Percentiles rank a stretch among this genome's conserved stretches.
Evolutionary conservation across 2,888 invertebrate species (phyloP).

Genomic region (Nezara viridula): DNA sequence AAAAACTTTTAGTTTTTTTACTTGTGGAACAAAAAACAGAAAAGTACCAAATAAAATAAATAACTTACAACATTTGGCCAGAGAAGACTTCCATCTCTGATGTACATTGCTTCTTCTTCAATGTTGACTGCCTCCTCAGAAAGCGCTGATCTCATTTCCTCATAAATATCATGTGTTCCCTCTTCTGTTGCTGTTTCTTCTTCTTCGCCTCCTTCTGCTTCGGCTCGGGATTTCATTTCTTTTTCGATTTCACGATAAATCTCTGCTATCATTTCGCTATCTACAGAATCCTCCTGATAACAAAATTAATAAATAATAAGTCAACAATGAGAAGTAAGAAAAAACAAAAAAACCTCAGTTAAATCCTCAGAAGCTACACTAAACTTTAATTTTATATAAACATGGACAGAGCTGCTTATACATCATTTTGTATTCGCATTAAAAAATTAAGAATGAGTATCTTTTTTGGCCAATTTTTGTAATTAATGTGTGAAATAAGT

Average conservation of each 20-base stretch:
- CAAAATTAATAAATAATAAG: background rate
- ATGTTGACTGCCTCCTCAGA: background rate
- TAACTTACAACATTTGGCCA: background rate
- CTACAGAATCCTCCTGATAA: background rate
- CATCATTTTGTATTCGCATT: too few relatives aligned
- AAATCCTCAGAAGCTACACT: background rate
- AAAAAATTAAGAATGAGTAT: too few relatives aligned
- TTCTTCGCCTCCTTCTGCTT: background rate
- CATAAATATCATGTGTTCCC: background rate
- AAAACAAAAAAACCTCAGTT: background rate
- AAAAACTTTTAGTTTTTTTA: too few relatives aligned
- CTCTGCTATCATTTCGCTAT: background rate
- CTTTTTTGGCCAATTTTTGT: too few relatives aligned
- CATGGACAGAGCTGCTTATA: too few relatives aligned
- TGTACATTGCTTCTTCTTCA: conserved; percentile 24
- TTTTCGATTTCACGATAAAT: background rate
- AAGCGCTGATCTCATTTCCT: background rate
- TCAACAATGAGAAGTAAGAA: background rate
- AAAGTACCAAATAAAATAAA: background rate
- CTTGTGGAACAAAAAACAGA: too few relatives aligned
- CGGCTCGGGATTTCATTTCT: background rate
- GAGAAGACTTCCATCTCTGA: background rate
- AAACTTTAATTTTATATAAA: too few relatives aligned
- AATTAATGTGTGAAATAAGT: too few relatives aligned
- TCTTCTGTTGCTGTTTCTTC: background rate